These are phyloP conservation scores for Gastracanthus pulcherrimus DNA, from an alignment of 2,888 invertebrate species.

Conservation along the genomic window DNA sequence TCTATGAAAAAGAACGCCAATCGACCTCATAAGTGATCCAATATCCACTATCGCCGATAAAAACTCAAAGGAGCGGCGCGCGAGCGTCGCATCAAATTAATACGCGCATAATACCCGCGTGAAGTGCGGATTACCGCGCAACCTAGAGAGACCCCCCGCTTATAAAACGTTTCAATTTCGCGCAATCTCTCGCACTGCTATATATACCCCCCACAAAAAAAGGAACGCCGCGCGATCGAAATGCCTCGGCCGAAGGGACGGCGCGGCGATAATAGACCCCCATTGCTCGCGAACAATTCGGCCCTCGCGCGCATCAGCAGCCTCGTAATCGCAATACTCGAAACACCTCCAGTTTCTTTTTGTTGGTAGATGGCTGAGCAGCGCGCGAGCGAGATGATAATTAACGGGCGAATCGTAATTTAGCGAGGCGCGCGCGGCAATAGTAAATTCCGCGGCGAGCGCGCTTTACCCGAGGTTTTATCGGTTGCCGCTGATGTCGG, in stretches of 20 bases:
- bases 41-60: not conserved
- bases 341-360: not conserved
- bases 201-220: not conserved
- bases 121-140: not conserved
- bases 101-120: not conserved
- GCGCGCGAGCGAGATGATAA: constrained; percentile 4
- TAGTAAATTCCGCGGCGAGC: constrained; percentile 5
- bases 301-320: not conserved
- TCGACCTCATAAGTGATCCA: not conserved
- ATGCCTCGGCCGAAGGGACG: too few species aligned
- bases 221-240: not conserved
- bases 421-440: not conserved
- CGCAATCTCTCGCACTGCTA: not conserved
- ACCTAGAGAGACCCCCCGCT: not conserved
- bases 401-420: constrained; percentile 21
- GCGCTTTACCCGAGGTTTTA: constrained; percentile 18
- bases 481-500: not conserved
- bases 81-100: not conserved
- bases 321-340: not conserved
- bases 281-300: too few species aligned
- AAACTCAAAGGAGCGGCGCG: not conserved
- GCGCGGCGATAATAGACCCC: too few species aligned
- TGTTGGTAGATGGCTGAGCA: not conserved
- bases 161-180: not conserved
- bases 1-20: not conserved